These are phyloP conservation scores for Hyla sarda DNA, from an alignment of 2,113 vertebrate genomes.

Conservation along the genomic window DNA sequence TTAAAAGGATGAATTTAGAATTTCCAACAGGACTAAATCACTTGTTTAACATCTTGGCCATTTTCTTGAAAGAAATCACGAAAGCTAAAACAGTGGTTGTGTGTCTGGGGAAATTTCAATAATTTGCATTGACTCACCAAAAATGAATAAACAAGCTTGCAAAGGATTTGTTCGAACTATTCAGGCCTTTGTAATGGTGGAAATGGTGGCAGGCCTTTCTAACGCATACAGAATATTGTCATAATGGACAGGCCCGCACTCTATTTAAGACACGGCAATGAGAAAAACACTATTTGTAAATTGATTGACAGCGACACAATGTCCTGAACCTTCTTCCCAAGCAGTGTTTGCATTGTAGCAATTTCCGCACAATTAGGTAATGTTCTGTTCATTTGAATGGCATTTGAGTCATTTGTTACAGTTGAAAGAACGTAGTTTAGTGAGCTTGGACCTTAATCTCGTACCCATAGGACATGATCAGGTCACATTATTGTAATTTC, in stretches of 20 bases:
- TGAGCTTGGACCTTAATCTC: neutral
- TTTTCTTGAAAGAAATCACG: too few species aligned
- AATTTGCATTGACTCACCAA: neutral
- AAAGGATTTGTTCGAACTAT: neutral
- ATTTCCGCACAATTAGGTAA: constrained; percentile 37
- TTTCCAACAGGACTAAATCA: too few species aligned
- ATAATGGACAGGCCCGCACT: neutral
- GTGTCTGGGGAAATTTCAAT: neutral
- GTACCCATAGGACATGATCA: constrained; percentile 22
- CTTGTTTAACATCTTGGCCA: too few species aligned
- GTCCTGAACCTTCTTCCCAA: constrained; percentile 14
- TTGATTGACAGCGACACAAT: constrained; percentile 18
- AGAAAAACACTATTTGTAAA: constrained; percentile 8
- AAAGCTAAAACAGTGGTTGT: neutral
- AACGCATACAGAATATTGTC: neutral
- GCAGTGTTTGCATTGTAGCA: neutral
- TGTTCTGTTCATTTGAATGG: constrained; percentile 30
- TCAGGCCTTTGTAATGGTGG: neutral
- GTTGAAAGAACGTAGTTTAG: constrained; percentile 3
- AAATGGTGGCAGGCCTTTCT: neutral
- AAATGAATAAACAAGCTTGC: neutral
- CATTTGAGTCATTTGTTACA: constrained; percentile 15
- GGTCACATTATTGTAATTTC: constrained; percentile 19
- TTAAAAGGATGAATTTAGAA: too few species aligned
- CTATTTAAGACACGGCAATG: neutral